Conservation (phyloP, 2,888 invertebrate genomes). For the Celastrina argiolus region DNA sequence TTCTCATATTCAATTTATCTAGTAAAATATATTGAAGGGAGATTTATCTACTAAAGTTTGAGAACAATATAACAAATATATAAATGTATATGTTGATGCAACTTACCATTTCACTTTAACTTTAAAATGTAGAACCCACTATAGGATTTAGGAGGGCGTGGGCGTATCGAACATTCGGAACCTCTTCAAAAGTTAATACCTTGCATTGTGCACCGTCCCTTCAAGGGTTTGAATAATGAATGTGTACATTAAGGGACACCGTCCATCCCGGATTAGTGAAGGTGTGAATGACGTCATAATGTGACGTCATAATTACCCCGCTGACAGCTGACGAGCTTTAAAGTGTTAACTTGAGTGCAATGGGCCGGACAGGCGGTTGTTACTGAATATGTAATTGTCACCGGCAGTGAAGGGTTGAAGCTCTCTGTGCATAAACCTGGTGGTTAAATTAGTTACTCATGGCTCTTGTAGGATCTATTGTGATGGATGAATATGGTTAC, state of each 20-base stretch:
- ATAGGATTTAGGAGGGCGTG: not conserved
- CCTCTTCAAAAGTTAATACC: not conserved
- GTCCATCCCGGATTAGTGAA: slow-evolving; percentile 31
- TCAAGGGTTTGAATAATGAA: slow-evolving; percentile 12
- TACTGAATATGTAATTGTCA: slow-evolving; percentile 23
- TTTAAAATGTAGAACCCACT: not conserved
- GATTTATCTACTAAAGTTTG: too few species aligned
- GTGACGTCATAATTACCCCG: slow-evolving; percentile 32
- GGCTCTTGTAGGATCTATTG: too few species aligned
- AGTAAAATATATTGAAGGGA: too few species aligned
- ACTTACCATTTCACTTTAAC: not conserved
- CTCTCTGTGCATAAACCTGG: slow-evolving; percentile 2
- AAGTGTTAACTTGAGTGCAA: slow-evolving; percentile 22
- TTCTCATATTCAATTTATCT: too few species aligned
- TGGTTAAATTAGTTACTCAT: not conserved
- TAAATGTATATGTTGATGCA: too few species aligned
- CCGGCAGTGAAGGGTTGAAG: not conserved
- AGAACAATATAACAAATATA: too few species aligned
- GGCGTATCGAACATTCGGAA: not conserved
- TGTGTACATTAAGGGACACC: slow-evolving; percentile 11
- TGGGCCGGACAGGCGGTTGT: slow-evolving; percentile 10
- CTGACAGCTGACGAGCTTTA: slow-evolving; percentile 27
- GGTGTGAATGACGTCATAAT: slow-evolving; percentile 43
- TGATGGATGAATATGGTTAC: too few species aligned
- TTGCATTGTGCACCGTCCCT: slow-evolving; percentile 11